These are phyloP conservation scores for Pongo pygmaeus DNA, from an alignment of 2,113 vertebrate genomes.

Conservation along the genomic window DNA sequence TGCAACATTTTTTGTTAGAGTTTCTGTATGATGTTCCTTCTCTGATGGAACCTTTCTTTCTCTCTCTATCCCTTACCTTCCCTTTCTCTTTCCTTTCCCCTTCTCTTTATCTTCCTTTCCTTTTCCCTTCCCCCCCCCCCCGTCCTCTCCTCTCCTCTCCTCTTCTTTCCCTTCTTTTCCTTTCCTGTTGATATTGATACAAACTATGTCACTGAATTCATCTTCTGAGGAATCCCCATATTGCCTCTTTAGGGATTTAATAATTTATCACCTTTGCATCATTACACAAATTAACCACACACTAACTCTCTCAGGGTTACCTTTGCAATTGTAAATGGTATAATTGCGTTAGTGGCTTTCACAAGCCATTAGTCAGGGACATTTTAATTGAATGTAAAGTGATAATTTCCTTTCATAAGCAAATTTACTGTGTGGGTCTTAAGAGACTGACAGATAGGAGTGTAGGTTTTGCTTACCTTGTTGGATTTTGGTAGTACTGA, in stretches of 20 bases:
- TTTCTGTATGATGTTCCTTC: not conserved
- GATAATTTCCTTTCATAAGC: constrained; percentile 60
- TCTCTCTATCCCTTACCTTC: not conserved
- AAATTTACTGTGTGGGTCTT: constrained; percentile 2
- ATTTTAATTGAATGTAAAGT: constrained; percentile 62
- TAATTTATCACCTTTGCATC: constrained; percentile 62
- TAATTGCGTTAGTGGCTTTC: constrained; percentile 32
- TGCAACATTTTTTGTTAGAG: not conserved
- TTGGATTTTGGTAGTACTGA: not conserved
- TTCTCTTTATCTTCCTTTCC: too few relatives aligned
- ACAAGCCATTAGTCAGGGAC: not conserved
- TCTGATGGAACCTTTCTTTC: not conserved
- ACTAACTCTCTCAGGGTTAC: constrained; percentile 48
- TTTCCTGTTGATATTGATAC: not conserved
- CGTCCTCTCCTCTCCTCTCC: not conserved
- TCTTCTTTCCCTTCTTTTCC: accelerated
- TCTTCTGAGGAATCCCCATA: not conserved
- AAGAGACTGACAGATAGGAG: constrained; percentile 15
- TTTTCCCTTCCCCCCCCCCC: accelerated
- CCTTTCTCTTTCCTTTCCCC: not conserved
- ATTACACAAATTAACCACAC: constrained; percentile 63
- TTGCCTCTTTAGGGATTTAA: constrained; percentile 34
- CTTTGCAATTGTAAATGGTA: constrained; percentile 40
- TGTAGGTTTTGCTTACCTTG: not conserved
- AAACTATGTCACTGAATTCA: not conserved